Base-by-base conservation (phyloP, 2,888 invertebrate genomes). In the Hoplodrina ambigua region DNA sequence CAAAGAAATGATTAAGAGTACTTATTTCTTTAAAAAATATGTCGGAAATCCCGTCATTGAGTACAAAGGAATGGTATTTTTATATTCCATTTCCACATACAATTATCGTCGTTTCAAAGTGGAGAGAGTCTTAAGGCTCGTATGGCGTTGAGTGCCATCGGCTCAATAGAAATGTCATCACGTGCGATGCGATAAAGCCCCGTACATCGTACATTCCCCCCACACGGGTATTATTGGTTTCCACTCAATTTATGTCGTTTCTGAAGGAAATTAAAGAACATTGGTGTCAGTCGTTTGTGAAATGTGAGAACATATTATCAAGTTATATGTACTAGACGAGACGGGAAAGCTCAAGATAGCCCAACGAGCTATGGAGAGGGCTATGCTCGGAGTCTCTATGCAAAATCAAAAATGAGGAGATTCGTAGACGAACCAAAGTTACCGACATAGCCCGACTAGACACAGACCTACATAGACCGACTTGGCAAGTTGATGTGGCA, bases 131-230 rank as follows among this genome's bases (percentile, higher is more conserved):
- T 82, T 80, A 81, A 85, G 81, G 60, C 83, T 85, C 85, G 83
- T 84, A 88, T 83, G 83, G 84, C 73, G 77, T 72, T 76, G 82
- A 88, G 89, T 85, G 82, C 87, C 85, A 82, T 86, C 83, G 80
- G 66, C 65, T 87, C 89, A 89, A 89, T 86, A 84, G 85, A 86
- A 84, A 89, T 89, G 87, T 86, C 87, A 83, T 86, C 89, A 85
- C 87, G 87, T 84, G 73, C 80, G 70, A 78, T 58, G 78, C 68
- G 84, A 84, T 85, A 86, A 81, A 78, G 82, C 83, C 85, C 73
- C 80, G 74, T 80, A 80, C 75, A 77, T 72, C 80, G 72, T 80
- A 77, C 81, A 74, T 82, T 83, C 69, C 69, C 57, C 44, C 63
- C 66, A 53, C 75, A 69, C 62, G 76, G 77, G 80, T 81, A 85